These are phyloP conservation scores for Nothocercus julius DNA, from an alignment of 2,113 vertebrate genomes.

Conservation along the genomic window DNA sequence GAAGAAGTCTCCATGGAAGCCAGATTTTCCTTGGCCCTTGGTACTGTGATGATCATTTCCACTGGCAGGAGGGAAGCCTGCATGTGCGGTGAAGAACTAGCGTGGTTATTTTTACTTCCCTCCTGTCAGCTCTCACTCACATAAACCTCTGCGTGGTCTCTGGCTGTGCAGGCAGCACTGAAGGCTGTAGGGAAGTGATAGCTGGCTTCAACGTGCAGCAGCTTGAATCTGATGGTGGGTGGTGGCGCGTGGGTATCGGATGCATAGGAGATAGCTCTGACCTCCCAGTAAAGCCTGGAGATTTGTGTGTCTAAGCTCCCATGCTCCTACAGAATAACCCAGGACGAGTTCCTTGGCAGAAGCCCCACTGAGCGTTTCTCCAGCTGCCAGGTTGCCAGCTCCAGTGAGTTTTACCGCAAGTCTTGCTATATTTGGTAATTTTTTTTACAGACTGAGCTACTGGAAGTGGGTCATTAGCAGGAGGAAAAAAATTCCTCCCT, in stretches of 20 bases:
- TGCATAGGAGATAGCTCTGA: slow-evolving; percentile 5
- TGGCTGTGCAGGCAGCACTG: neutral
- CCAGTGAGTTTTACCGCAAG: slow-evolving; percentile 35
- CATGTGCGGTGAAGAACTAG: neutral
- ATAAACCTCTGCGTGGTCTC: slow-evolving; percentile 6
- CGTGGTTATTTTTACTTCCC: slow-evolving; percentile 3
- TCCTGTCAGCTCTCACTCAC: neutral
- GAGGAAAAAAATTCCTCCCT: neutral
- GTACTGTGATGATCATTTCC: neutral
- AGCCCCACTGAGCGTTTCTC: slow-evolving; percentile 45
- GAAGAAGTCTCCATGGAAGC: neutral
- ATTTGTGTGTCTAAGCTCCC: neutral
- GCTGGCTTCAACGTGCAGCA: neutral
- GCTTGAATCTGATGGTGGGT: neutral
- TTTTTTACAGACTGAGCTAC: slow-evolving; percentile 43
- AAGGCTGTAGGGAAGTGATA: slow-evolving; percentile 3
- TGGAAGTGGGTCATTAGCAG: slow-evolving; percentile 56
- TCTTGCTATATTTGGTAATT: slow-evolving; percentile 55
- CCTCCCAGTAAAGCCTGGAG: slow-evolving; percentile 15
- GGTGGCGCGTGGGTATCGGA: neutral
- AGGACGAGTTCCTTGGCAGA: slow-evolving; percentile 26
- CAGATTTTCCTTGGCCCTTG: neutral
- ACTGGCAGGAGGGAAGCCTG: neutral
- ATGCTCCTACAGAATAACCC: slow-evolving; percentile 27
- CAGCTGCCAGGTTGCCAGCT: slow-evolving; percentile 19